Evolutionary conservation across 2,888 invertebrate species (phyloP).

Genomic region (Tridacna crocea): DNA sequence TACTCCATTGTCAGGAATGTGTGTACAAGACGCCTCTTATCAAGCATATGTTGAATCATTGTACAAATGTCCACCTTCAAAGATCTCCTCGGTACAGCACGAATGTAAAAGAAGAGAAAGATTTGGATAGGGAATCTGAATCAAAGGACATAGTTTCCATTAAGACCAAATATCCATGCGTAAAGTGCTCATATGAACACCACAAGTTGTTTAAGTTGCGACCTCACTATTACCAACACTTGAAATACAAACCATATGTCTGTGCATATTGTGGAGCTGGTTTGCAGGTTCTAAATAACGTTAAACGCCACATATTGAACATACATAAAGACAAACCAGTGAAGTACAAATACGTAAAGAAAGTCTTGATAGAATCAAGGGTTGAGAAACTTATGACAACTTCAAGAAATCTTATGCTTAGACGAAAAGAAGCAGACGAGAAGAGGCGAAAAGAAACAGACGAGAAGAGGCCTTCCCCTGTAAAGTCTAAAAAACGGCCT

Average conservation of each 20-base stretch:
- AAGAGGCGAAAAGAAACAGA: not conserved
- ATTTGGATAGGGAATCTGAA: not conserved
- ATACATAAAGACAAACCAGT: slow-evolving; percentile 43
- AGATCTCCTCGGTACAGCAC: slow-evolving; percentile 8
- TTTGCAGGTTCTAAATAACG: slow-evolving; percentile 18
- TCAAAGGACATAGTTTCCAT: not conserved
- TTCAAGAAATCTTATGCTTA: not conserved
- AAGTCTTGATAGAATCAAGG: slow-evolving; percentile 44
- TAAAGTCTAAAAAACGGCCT: slow-evolving; percentile 29
- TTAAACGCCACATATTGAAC: slow-evolving; percentile 38
- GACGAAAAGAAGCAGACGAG: not conserved
- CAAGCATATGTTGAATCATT: slow-evolving; percentile 64
- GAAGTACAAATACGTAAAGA: slow-evolving; percentile 30
- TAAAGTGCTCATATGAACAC: not conserved
- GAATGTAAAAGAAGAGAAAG: not conserved
- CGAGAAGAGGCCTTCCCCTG: no score
- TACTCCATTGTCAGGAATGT: slow-evolving; percentile 49
- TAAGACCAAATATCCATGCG: not conserved
- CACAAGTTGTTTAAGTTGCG: not conserved
- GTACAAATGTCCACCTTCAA: slow-evolving; percentile 49
- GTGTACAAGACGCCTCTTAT: slow-evolving; percentile 59
- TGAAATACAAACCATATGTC: slow-evolving; percentile 56
- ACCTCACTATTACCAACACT: slow-evolving; percentile 54
- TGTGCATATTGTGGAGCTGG: slow-evolving; percentile 56
- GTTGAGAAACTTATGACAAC: slow-evolving; percentile 21